Evolutionary conservation across 2,888 invertebrate species (phyloP), one percentile per base, ranked within the genome.

Genomic region (Smittia sp.): DNA sequence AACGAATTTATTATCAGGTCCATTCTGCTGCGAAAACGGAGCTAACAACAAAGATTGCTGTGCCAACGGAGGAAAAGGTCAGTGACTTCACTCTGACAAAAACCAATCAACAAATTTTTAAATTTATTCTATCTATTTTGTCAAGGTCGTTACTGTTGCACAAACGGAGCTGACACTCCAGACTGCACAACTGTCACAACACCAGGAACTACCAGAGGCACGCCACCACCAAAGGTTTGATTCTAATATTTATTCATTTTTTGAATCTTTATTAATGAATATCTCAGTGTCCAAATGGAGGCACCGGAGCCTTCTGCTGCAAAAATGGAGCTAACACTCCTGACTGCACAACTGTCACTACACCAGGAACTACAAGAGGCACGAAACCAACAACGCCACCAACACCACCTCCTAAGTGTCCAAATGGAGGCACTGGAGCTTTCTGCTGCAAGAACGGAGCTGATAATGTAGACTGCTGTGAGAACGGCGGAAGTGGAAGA

Each of bases 11-110:
- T 22, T 67, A 39, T 18, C n/a, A 68, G 67, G 68, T 11, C 68
- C 41, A 15, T 68, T 13, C 15, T 68, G 68, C n/a, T 68, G 68
- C 25, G 22, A 22, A 1, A 68, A 68, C 22, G 68, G 68, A 46
- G 68, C 68, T 24, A 41, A 46, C n/a, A 68, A 68, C 15, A 20
- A 24, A 22, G 68, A 68, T 24, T 68, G 68, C 46, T 68, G 68
- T 25, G 9, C n/a, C 1, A 68, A 68, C 18, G 25, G 25, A 22
- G 68, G 68, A 9, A 41, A 41, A 46, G 68, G 68, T 68, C 15
- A 46, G n/a, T 46, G n/a, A 46, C 15, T 46, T 46, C n/a, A 9
- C 11, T 46, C 46, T 46, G 32, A 32, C 32, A 32, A 9, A n/a
- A n/a, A n/a, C n/a, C n/a, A n/a, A n/a, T n/a, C n/a, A n/a, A n/a